A percentile compares a stretch with the other conserved stretches of the same genome.
These are phyloP conservation scores for Rhea pennata DNA, from an alignment of 2,113 vertebrate species.

Conservation along the genomic window DNA sequence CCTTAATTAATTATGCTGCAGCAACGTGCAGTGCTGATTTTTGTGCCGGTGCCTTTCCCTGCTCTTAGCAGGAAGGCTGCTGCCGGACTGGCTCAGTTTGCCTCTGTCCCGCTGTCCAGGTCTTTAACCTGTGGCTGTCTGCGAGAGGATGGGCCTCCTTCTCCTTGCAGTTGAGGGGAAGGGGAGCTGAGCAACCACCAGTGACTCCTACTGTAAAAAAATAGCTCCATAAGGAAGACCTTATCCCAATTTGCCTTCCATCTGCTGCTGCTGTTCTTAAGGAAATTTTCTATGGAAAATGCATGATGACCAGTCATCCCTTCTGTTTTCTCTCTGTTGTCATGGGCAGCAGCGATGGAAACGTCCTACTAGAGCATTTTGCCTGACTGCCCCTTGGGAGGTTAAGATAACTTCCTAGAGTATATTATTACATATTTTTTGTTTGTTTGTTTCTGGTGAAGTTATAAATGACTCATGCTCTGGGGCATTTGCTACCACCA, in stretches of 20 bases:
- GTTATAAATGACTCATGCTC: neutral
- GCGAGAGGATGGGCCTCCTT: neutral
- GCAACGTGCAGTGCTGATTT: slow-evolving; percentile 52
- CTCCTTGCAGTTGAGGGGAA: neutral
- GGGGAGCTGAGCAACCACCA: neutral
- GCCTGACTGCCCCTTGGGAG: neutral
- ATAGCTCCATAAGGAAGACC: neutral
- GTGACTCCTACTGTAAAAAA: neutral
- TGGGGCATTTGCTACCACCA: slow-evolving; percentile 15
- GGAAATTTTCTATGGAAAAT: slow-evolving; percentile 18
- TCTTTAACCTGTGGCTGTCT: neutral
- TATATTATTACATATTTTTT: neutral
- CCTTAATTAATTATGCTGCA: slow-evolving; percentile 68
- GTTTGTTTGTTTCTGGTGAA: slow-evolving; percentile 46
- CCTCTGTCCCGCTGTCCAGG: neutral
- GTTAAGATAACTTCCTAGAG: neutral
- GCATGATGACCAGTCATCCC: neutral
- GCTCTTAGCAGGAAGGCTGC: neutral
- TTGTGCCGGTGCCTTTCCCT: slow-evolving; percentile 27
- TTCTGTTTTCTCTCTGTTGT: neutral
- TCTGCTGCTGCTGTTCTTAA: neutral
- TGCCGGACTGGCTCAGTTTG: neutral
- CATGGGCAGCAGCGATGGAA: neutral
- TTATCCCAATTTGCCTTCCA: neutral
- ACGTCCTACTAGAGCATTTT: neutral